phyloP scores from a whole-genome alignment of 1,140 invertebrate genomes.

The Nomia melanderi region DNA sequence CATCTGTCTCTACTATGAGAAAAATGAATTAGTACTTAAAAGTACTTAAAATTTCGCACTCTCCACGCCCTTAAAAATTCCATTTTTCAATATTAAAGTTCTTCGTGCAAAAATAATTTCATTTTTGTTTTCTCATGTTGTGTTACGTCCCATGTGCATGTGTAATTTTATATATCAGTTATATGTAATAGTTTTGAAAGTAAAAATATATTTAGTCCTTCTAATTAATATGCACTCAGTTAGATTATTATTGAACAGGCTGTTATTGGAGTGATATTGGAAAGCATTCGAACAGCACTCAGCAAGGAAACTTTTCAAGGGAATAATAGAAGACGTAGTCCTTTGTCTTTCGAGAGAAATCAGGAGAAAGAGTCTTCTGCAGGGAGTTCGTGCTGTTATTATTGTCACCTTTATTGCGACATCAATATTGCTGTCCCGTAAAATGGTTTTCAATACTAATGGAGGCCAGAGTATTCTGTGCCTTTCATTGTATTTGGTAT shows the following conservation, averaged over 20 bases:
- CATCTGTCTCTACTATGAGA: too few species aligned
- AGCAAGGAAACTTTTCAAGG: background rate
- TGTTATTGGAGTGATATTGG: slow-evolving; percentile 15
- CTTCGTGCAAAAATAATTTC: too few species aligned
- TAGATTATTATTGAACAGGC: too few species aligned
- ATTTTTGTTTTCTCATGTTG: too few species aligned
- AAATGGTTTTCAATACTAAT: background rate
- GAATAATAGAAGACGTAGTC: background rate
- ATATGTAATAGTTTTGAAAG: too few species aligned
- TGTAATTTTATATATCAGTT: too few species aligned
- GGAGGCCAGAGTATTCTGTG: background rate
- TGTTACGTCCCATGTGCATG: too few species aligned
- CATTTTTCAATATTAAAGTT: too few species aligned
- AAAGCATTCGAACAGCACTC: background rate
- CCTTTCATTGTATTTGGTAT: background rate
- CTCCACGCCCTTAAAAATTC: too few species aligned
- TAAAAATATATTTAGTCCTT: too few species aligned
- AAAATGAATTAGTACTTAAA: too few species aligned
- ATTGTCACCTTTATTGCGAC: slow-evolving; percentile 11
- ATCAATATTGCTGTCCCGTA: slow-evolving; percentile 12
- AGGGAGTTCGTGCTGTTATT: slow-evolving; percentile 1
- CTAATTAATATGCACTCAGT: slow-evolving; percentile 4
- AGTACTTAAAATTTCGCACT: too few species aligned
- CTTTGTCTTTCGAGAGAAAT: background rate
- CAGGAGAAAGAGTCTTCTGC: background rate